Evolutionary conservation across 2,113 vertebrate species (phyloP).

Genomic region (Cranoglanis bouderius): DNA sequence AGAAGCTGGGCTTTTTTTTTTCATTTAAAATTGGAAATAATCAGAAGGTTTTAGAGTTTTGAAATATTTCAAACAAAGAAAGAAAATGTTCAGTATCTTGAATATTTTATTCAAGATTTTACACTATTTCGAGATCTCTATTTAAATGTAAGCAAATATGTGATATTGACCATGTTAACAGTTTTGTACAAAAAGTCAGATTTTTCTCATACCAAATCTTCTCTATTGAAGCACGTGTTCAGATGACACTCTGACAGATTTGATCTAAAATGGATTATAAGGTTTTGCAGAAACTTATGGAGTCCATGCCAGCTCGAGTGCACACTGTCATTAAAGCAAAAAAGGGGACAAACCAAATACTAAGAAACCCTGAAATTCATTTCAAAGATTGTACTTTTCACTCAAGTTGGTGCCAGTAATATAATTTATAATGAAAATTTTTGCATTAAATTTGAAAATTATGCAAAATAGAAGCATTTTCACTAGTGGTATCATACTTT

Average conservation of each 20-base stretch:
- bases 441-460: not conserved
- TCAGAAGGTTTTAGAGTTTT: not conserved
- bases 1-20: not conserved
- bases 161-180: not conserved
- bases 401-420: not conserved
- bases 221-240: not conserved
- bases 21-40: not conserved
- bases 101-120: not conserved
- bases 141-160: not conserved
- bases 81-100: not conserved
- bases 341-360: too few species aligned
- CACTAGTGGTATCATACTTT: not conserved
- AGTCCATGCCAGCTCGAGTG: not conserved
- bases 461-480: not conserved
- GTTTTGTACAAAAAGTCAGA: not conserved
- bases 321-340: not conserved
- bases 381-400: not conserved
- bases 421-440: not conserved
- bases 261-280: not conserved
- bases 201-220: not conserved
- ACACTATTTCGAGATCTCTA: not conserved
- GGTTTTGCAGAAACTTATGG: not conserved
- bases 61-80: not conserved
- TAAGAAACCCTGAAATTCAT: not conserved
- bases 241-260: not conserved